Evolutionary conservation across 2,888 invertebrate genomes (phyloP), one percentile per base, ranked within the genome.

Genomic region (Sisyra nigra): DNA sequence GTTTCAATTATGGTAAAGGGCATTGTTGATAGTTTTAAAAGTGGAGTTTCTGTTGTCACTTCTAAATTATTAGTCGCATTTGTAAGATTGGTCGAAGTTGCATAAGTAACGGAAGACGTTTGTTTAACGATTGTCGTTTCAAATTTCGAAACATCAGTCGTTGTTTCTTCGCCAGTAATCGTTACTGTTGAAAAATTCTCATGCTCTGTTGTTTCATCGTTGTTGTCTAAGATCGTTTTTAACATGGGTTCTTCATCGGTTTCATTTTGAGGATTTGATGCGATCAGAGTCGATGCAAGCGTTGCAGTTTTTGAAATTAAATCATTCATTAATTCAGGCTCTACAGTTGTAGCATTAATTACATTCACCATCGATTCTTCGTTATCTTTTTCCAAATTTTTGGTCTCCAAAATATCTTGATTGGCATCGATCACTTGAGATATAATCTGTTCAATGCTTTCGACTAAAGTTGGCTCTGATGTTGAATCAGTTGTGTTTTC

Each of bases 391-490:
- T 38, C 19, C 13, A 37, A 10, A 15, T 45, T 44, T 14, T 47
- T 41, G n/a, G 52, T 38, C 10, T 46, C 44, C 7, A 51, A 51
- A 38, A 52, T 53, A n/a, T 53, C 49, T 8, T 46, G 38, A 29
- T 44, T 40, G 31, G 50, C 49, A 29, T 49, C 48, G 10, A 57
- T 53, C 7, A 60, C 57, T 52, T 60, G 59, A 6, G 55, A 56
- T 24, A 60, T 46, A 11, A 61, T 44, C 44, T 59, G 55, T 45
- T 58, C 58, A 34, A 61, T 57, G 45, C 56, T 59, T 33, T 54
- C 51, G 3, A 59, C 53, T 24, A 61, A 44, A 41, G 51, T 54
- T 32, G 46, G 44, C 45, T 57, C 55, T 7, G 57, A 54, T n/a
- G 55, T 52, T 18, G 37, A 37, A 18, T 18, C 18, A 10, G 15